Base-by-base conservation (phyloP, 53 echinoderm and acorn worm species). In the Actinopyga echinites region DNA sequence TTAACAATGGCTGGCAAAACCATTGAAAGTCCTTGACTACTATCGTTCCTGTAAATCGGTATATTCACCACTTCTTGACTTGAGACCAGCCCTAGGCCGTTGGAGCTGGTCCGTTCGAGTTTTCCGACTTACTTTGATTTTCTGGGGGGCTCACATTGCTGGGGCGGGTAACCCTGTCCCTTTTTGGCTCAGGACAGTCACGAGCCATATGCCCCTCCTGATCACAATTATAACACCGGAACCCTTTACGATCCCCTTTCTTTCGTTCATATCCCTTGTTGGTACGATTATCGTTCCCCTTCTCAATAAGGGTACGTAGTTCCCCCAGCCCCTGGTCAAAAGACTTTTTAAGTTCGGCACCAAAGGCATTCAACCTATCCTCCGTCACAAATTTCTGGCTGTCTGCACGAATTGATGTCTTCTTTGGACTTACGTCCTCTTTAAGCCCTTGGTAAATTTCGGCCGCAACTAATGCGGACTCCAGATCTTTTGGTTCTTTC, bases 31-130 rank as follows among this genome's bases (percentile, higher is more conserved):
- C 87, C 87, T 33, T 22, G 15, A 1, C 38, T 36, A 37, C 69
- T 36, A 37, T 2, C 13, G 30, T 30, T 34, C 34, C 35, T 60
- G 7, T 19, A 30, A 30, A 30, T 40, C 42, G 24, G 21, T 19
- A 40, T 30, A 22, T n/a, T 22, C 13, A 36, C 43, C 28, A 8
- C 20, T 67, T 82, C 69, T n/a, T 10, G 20, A n/a, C 43, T 28
- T 43, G 28, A 30, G 87, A 87, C 82, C 81, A 64, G 28, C 43
- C 24, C 87, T 58, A 87, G 82, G 82, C 82, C 87, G 82, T 69
- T 60, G 23, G 87, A 71, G 40, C 40, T 15, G 73, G 87, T 58
- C 82, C 74, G 37, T 37, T 44, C 38, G 65, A 69, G 87, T 87
- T 82, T 87, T 74, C 87, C 75, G 82, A 32, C 37, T 8, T 30